Conservation (phyloP, 2,113 vertebrate species). For the Zosterops hypoxanthus region DNA sequence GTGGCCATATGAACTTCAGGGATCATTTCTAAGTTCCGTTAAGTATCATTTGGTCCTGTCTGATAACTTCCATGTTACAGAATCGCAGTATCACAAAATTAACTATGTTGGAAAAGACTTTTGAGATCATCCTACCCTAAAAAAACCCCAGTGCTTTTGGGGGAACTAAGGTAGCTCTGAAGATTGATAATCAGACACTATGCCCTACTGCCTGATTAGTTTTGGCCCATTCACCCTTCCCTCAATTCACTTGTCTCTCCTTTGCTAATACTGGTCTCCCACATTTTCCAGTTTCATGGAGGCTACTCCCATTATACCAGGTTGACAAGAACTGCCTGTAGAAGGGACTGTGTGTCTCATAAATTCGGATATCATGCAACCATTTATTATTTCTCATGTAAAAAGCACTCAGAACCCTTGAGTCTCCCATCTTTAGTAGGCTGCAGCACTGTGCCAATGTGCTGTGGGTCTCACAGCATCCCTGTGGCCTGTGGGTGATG, state of each 20-base stretch:
- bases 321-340: neutral
- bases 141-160: accelerated
- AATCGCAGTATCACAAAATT: neutral
- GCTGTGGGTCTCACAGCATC: neutral
- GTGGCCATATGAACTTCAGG: neutral
- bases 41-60: neutral
- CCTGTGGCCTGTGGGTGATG: accelerated
- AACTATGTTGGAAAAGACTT: neutral
- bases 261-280: accelerated
- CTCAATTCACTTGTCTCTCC: neutral
- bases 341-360: neutral
- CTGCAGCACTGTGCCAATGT: neutral
- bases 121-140: neutral
- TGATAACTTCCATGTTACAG: neutral
- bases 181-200: accelerated
- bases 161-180: neutral
- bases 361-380: neutral
- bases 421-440: neutral
- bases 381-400: neutral
- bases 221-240: neutral
- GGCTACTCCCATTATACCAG: neutral
- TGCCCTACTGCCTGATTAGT: neutral
- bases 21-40: neutral
- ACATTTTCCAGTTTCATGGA: neutral
- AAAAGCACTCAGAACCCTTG: neutral